Evolutionary conservation across 1,140 invertebrate species (phyloP).

Genomic region (Drosophila equinoxialis): DNA sequence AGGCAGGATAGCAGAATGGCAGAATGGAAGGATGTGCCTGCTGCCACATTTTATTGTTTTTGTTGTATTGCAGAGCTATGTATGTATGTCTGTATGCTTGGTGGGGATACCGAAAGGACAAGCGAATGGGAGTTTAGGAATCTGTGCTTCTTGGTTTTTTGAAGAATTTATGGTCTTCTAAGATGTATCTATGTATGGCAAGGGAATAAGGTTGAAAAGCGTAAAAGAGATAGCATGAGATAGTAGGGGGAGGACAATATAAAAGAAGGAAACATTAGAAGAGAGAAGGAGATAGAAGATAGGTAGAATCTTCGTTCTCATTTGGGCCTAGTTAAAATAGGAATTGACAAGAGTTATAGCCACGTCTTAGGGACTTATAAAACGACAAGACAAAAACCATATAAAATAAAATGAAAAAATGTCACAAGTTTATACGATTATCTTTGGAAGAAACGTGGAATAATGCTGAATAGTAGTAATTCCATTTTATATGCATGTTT

Average conservation of each 20-base stretch:
- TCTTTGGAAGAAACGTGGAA: background rate
- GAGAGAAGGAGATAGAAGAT: background rate
- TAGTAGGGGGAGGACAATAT: background rate
- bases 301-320: background rate
- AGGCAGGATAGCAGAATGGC: constrained; percentile 13
- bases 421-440: background rate
- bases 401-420: background rate
- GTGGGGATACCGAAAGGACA: background rate
- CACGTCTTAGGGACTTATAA: constrained; percentile 14
- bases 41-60: constrained; percentile 77
- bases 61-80: constrained; percentile 65
- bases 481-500: background rate
- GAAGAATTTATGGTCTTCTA: constrained; percentile 82
- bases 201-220: constrained; percentile 37
- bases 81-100: background rate
- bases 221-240: background rate
- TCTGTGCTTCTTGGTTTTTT: constrained; percentile 69
- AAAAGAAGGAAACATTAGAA: background rate
- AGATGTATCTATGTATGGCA: constrained; percentile 76
- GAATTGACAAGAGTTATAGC: constrained; percentile 6
- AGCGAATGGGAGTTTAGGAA: constrained; percentile 27
- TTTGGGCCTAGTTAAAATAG: constrained; percentile 4
- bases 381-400: background rate
- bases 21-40: constrained; percentile 43
- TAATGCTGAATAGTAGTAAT: background rate